Evolutionary conservation across 2,888 invertebrate genomes (phyloP).

Genomic region (Chymomyza fuscimana): DNA sequence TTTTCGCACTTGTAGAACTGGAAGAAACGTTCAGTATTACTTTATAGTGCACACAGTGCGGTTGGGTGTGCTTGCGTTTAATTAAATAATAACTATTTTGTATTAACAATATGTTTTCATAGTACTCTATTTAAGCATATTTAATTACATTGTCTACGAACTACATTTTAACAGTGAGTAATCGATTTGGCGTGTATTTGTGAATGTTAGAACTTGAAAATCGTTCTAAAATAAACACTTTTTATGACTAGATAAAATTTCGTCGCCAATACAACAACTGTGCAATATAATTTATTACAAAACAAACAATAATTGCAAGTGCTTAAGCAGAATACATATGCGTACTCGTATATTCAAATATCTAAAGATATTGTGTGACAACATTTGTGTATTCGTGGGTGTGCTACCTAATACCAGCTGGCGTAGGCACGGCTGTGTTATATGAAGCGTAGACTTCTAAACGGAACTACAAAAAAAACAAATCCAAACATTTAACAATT

Average conservation of each 20-base stretch:
- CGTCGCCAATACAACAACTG: slow-evolving; percentile 1
- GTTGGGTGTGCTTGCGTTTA: slow-evolving; percentile 22
- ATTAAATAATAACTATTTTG: background rate
- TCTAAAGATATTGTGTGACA: background rate
- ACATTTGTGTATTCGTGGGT: background rate
- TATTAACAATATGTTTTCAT: background rate
- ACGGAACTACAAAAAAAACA: background rate
- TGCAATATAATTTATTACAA: slow-evolving; percentile 10
- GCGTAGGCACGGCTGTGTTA: background rate
- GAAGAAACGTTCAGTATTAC: slow-evolving; percentile 53
- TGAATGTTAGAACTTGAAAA: background rate
- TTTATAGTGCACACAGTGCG: slow-evolving; percentile 44
- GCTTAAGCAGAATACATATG: background rate
- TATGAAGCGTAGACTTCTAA: no score
- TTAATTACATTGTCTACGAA: background rate
- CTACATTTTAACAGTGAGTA: slow-evolving; percentile 5
- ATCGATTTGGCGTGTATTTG: background rate
- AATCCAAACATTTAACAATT: background rate
- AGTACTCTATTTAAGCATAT: background rate
- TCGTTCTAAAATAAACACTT: background rate
- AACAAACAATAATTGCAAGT: slow-evolving; percentile 7
- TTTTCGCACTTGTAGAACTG: background rate
- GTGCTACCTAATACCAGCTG: background rate
- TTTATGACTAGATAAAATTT: slow-evolving; percentile 5
- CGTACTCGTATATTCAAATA: background rate